phyloP scores from a whole-genome alignment of 2,113 vertebrate species.

The Merops nubicus region DNA sequence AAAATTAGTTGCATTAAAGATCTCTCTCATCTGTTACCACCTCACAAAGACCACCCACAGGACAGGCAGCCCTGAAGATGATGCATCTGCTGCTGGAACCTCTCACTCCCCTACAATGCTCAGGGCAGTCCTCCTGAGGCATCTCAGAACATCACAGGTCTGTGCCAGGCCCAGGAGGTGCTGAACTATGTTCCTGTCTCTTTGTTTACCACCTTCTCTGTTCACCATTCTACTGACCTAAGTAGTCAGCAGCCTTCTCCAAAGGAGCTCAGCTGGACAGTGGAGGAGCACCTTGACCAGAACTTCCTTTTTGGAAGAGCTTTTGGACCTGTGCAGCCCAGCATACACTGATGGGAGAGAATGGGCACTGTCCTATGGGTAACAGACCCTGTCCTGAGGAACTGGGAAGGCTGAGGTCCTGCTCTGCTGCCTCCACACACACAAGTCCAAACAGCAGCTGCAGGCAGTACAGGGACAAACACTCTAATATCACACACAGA shows the following conservation, averaged over 20 bases:
- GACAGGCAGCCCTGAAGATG: background rate
- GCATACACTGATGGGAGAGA: background rate
- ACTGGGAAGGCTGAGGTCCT: background rate
- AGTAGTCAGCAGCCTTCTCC: background rate
- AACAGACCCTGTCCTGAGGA: background rate
- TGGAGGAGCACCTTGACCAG: background rate
- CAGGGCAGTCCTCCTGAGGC: background rate
- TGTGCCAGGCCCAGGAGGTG: background rate
- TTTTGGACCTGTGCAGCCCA: background rate
- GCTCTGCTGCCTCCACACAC: background rate
- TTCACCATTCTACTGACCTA: background rate
- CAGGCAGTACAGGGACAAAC: background rate
- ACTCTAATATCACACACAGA: background rate
- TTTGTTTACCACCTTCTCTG: background rate
- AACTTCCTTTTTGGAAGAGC: too few relatives aligned
- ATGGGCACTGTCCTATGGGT: background rate
- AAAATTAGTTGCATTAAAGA: background rate
- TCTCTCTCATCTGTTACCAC: background rate
- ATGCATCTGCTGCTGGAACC: background rate
- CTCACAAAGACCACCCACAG: background rate
- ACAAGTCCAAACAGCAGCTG: accelerated
- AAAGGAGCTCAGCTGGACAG: background rate
- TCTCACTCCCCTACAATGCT: background rate
- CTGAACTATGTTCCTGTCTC: accelerated
- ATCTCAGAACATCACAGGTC: background rate